Base-by-base conservation (phyloP, 2,113 vertebrate genomes). In the Istiophorus platypterus region DNA sequence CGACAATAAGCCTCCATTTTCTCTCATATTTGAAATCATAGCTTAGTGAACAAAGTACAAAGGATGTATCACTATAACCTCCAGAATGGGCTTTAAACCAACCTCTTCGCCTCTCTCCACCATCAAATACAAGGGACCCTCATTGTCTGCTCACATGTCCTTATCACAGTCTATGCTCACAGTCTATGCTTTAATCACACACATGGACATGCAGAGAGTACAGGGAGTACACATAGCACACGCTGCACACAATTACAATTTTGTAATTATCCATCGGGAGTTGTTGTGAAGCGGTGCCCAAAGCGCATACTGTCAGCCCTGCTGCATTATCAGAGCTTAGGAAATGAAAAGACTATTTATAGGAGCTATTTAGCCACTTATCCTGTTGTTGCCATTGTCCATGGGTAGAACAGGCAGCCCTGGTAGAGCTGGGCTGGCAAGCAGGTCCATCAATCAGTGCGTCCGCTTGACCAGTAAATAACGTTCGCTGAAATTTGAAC, bases 321-420 rank as follows among this genome's bases (percentile, higher is more conserved):
- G 73, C 82, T 47, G 78, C 80, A 75, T 94, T 87, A 89, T 90
- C 88, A 81, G 80, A 72, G 76, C 84, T 91, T 85, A 85, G 81
- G 80, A 93, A 91, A 93, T 92, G 80, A 92, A 89, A 51, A 45
- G 86, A 82, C 84, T 91, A 92, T 93, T 93, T 89, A 89, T 89
- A 88, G 89, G 62, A 79, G 83, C 76, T 90, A 70, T 90, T 91
- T 86, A 92, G 91, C 84, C 84, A 88, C 86, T 93, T 82, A 87
- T 89, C 76, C 67, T 75, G 63, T 80, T 80, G 74, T 88, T 71
- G 17, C 76, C 39, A 24, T 76, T 85, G 79, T 82, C 64, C 71
- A 45, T 3, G 22, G 71, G 41, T 75, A 52, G 51, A 68, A 59
- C 13, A 0, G 64, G 31, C 26, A 24, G 34, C 42, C 45, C 22